These are phyloP conservation scores for Stichopus chloronotus DNA, from an alignment of 35 echinoderm and acorn worm species.

Conservation along the genomic window DNA sequence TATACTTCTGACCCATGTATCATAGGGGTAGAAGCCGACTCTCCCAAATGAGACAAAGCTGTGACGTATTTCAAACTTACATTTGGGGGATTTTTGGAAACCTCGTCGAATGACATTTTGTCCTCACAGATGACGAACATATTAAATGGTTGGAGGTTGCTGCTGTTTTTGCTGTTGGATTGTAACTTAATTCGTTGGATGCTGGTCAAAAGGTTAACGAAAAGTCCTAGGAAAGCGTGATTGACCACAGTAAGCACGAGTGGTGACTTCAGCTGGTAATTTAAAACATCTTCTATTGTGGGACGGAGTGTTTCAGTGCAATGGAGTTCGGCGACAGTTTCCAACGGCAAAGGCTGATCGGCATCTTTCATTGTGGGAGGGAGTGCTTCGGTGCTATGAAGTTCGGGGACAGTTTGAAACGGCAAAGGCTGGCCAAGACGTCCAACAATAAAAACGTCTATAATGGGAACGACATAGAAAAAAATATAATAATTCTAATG, in stretches of 20 bases:
- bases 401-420: too few relatives aligned
- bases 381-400: too few relatives aligned
- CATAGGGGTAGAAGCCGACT: background rate
- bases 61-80: background rate
- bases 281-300: background rate
- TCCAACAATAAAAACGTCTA: too few relatives aligned
- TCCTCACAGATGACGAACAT: conserved; percentile 29
- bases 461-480: too few relatives aligned
- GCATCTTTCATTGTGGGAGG: too few relatives aligned
- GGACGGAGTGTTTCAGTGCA: too few relatives aligned
- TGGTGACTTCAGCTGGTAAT: background rate
- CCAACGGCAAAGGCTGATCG: too few relatives aligned
- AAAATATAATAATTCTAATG: too few relatives aligned
- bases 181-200: conserved; percentile 21
- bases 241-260: background rate
- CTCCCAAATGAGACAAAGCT: background rate
- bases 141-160: too few relatives aligned
- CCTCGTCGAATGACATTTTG: background rate
- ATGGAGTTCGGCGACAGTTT: too few relatives aligned
- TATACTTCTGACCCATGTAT: background rate
- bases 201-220: conserved; percentile 18
- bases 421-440: too few relatives aligned
- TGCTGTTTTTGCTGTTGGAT: background rate
- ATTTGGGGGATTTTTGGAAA: background rate
- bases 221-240: conserved; percentile 19